Base-by-base conservation (phyloP, 2,888 invertebrate species). In the Rhingia rostrata region DNA sequence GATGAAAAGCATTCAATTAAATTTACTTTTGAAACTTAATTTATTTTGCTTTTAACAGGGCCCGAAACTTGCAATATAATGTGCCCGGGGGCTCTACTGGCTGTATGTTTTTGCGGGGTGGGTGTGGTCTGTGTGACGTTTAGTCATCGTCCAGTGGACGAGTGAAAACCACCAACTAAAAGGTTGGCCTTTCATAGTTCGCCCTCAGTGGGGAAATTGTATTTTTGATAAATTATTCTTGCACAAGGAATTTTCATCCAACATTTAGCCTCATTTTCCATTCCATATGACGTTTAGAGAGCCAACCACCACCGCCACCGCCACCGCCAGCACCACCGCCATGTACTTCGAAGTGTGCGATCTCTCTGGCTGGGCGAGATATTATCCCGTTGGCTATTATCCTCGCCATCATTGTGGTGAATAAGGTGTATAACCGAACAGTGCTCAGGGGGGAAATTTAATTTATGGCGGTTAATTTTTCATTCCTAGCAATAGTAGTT, bases 21-120 rank as follows among this genome's bases (percentile, higher is more conserved):
- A 79, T 84, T 84, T 74, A 84, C 83, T 84, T 83, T 84, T 73
- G 79, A 84, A 84, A 84, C 74, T 84, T 84, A 84, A 84, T 84
- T 84, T 84, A 84, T 79, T 84, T 84, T 84, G 79, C 83, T 84
- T 84, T 84, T 84, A 84, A 69, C 73, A 63, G 64, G 63, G 7
- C 45, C 64, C 47, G 22, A 39, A 37, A 43, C 66, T 78, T 77
- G 45, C 58, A 41, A 54, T 32, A 67, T 67, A 54, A 67, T 47
- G 51, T 64, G 49, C 51, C 53, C 5, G 32, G 10, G n/a, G 14
- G 4, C 4, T 43, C 10, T 43, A 49, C 43, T 45, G 45, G 9
- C 45, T 54, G 10, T 61, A 41, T 41, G 70, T 14, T 22, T 22
- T 22, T 22, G 1, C 22, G 1, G 58, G 51, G 51, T 9, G 35